phyloP scores from a whole-genome alignment of 1,140 invertebrate species.

The Drosophila paulistorum region DNA sequence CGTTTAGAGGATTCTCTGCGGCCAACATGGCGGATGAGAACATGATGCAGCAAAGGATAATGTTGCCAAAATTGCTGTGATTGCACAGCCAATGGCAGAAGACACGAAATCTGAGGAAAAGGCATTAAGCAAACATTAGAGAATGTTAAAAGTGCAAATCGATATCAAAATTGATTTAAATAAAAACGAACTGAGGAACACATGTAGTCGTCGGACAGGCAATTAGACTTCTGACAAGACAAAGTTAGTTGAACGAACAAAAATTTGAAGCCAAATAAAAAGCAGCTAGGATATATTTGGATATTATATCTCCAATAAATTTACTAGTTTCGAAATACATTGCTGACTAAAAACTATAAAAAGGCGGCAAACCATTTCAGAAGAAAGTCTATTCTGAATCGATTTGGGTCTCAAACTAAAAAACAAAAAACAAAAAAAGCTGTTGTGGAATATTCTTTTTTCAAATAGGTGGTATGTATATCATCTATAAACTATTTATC shows the following conservation, averaged over 20 bases:
- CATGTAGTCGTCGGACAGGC: slow-evolving; percentile 40
- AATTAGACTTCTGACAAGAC: slow-evolving; percentile 36
- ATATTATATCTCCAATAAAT: slow-evolving; percentile 26
- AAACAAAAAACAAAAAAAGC: neutral
- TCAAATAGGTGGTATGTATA: neutral
- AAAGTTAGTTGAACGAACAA: slow-evolving; percentile 18
- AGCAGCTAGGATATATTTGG: slow-evolving; percentile 22
- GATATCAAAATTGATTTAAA: neutral
- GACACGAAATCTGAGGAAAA: slow-evolving; percentile 92
- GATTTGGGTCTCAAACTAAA: neutral
- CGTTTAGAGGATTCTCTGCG: slow-evolving; percentile 96
- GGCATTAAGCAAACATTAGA: neutral
- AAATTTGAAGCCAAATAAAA: slow-evolving; percentile 31
- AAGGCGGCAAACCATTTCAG: neutral
- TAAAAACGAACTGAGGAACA: slow-evolving; percentile 3
- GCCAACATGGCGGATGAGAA: slow-evolving; percentile 99
- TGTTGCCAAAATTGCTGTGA: slow-evolving; percentile 97
- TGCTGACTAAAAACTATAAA: slow-evolving; percentile 30
- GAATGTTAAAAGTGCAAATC: neutral
- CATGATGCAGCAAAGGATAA: slow-evolving; percentile 98
- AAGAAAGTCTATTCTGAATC: neutral
- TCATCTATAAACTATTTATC: slow-evolving; percentile 31
- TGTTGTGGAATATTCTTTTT: neutral
- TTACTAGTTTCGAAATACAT: slow-evolving; percentile 7
- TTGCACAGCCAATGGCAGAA: slow-evolving; percentile 98